Conservation (phyloP, 53 echinoderm and acorn worm species). For the Arbacia lixula region DNA sequence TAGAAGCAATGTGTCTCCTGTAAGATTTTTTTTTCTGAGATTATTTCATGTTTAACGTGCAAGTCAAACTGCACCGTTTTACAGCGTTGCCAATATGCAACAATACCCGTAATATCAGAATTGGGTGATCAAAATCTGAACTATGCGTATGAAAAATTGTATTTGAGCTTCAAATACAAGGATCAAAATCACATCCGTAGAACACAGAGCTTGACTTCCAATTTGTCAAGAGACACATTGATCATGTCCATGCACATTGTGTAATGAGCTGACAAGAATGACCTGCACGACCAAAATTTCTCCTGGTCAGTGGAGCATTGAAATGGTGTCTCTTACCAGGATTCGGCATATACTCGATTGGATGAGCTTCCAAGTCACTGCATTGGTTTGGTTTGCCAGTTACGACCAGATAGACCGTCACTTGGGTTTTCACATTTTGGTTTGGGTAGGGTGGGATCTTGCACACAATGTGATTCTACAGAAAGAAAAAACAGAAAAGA, state of each 20-base stretch:
- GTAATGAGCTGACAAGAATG: conserved; percentile 46
- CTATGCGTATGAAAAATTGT: too few species aligned
- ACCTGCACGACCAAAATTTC: conserved; percentile 56
- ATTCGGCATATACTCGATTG: conserved; percentile 82
- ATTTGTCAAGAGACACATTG: conserved; percentile 46
- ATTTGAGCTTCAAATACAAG: too few species aligned
- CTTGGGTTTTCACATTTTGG: conserved; percentile 67
- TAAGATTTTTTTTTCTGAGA: not conserved
- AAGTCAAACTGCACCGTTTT: too few species aligned
- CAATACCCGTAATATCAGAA: too few species aligned
- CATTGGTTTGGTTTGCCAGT: conserved; percentile 82
- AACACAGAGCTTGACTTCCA: too few species aligned
- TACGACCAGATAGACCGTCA: conserved; percentile 85
- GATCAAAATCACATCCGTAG: too few species aligned
- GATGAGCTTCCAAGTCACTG: conserved; percentile 91
- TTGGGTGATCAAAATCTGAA: too few species aligned
- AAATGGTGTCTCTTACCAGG: conserved; percentile 82
- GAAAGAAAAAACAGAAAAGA: not conserved
- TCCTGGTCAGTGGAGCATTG: conserved; percentile 14
- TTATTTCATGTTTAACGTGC: too few species aligned
- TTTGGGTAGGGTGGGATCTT: conserved; percentile 84
- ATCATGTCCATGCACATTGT: conserved; percentile 33
- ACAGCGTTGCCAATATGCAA: too few species aligned
- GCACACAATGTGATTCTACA: conserved; percentile 96
- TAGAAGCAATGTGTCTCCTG: conserved; percentile 40